A percentile compares a stretch with the other conserved stretches of the same genome.
phyloP scores from a whole-genome alignment of 1,140 invertebrate species.

The Phthorimaea operculella region DNA sequence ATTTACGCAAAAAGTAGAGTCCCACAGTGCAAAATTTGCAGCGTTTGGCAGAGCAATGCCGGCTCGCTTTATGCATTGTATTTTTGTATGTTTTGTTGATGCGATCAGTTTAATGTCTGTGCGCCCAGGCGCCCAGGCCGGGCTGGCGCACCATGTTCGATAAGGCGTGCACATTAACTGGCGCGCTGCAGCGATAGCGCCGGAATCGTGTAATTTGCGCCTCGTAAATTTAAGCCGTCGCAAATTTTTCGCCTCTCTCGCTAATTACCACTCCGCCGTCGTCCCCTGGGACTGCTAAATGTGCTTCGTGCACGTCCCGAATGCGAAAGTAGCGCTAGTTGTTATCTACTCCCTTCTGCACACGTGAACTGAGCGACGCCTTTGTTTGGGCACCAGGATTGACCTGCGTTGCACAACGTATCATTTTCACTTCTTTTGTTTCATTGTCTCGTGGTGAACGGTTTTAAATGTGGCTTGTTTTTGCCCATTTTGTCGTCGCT shows the following conservation, averaged over 20 bases:
- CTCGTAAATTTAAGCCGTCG: conserved; percentile 64
- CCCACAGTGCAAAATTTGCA: not conserved
- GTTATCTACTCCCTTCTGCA: conserved; percentile 39
- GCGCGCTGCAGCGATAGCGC: conserved; percentile 56
- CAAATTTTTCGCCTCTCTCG: conserved; percentile 64
- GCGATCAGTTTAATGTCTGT: conserved; percentile 38
- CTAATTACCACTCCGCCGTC: conserved; percentile 63
- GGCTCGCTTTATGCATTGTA: conserved; percentile 14
- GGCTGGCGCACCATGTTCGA: conserved; percentile 37
- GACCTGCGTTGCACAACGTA: conserved; percentile 31
- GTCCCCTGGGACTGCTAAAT: conserved; percentile 62
- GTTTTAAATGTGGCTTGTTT: no score
- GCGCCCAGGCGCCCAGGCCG: conserved; percentile 12
- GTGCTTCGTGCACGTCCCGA: conserved; percentile 58
- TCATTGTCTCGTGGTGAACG: no score
- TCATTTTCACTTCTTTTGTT: no score
- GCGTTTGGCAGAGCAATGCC: not conserved
- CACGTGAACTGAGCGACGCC: conserved; percentile 49
- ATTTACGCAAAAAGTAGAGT: not conserved
- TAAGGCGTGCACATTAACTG: conserved; percentile 64
- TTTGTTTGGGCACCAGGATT: conserved; percentile 61
- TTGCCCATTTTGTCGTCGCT: no score
- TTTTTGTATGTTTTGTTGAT: conserved; percentile 40
- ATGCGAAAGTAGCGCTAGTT: conserved; percentile 48
- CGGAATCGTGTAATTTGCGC: conserved; percentile 63